Percentiles rank a stretch among this genome's conserved stretches.
Evolutionary conservation across 2,113 vertebrate species (phyloP).

Genomic region (Propithecus coquereli): DNA sequence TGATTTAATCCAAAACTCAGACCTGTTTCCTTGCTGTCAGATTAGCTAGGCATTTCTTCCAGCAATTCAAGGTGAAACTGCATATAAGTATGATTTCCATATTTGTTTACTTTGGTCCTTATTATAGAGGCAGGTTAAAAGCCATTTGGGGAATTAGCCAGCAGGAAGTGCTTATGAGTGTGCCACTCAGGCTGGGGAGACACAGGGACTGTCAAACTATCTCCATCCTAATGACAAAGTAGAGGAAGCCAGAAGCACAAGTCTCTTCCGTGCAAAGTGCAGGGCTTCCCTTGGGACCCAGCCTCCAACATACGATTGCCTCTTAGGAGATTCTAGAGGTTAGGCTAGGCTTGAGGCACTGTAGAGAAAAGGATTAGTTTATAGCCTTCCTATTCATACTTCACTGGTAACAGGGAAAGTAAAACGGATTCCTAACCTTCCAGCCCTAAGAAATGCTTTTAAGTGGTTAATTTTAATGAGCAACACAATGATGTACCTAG

Average conservation of each 20-base stretch:
- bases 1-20: background rate
- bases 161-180: background rate
- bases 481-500: background rate
- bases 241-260: background rate
- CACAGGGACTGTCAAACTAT: background rate
- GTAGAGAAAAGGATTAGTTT: background rate
- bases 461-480: background rate
- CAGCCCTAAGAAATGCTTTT: background rate
- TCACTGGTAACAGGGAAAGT: background rate
- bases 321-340: background rate
- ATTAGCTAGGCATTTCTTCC: background rate
- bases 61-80: background rate
- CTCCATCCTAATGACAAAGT: background rate
- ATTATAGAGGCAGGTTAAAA: background rate
- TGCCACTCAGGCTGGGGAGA: background rate
- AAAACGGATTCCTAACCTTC: background rate
- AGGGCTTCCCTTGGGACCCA: background rate
- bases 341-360: background rate
- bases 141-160: background rate
- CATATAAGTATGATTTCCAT: background rate
- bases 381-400: background rate
- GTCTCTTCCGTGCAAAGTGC: background rate
- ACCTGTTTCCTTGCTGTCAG: background rate
- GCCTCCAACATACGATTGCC: background rate
- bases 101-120: background rate